A percentile compares a stretch with the other conserved stretches of the same genome.
Conservation (phyloP, 2,113 vertebrate species). For the Leiothrix lutea region DNA sequence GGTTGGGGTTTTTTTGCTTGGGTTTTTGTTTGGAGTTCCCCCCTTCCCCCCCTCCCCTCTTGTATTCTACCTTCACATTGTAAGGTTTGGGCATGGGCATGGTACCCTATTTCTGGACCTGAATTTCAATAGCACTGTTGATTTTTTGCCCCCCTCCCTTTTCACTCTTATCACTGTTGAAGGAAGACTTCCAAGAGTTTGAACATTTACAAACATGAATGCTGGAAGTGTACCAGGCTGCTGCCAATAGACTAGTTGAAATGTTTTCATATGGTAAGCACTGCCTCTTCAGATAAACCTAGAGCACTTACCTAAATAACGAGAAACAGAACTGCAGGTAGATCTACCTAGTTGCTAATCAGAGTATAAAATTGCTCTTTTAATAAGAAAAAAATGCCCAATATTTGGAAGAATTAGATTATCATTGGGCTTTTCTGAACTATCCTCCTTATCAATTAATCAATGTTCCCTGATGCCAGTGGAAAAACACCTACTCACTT, state of each 20-base stretch:
- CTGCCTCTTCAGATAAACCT: not conserved
- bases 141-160: accelerated
- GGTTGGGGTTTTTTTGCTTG: not conserved
- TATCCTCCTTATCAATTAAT: not conserved
- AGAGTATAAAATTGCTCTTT: not conserved
- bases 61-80: not conserved
- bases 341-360: not conserved
- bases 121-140: not conserved
- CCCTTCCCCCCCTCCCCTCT: accelerated
- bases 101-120: not conserved
- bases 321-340: not conserved
- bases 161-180: not conserved
- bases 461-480: not conserved
- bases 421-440: not conserved
- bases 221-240: not conserved
- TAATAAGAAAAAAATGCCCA: not conserved
- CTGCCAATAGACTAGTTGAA: not conserved
- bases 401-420: not conserved
- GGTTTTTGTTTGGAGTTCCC: not conserved
- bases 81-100: not conserved
- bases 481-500: not conserved
- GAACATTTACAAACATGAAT: not conserved
- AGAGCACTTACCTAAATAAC: not conserved
- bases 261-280: not conserved
- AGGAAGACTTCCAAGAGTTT: not conserved